Evolutionary conservation across 2,888 invertebrate species (phyloP).

Genomic region (Ametastegia equiseti): DNA sequence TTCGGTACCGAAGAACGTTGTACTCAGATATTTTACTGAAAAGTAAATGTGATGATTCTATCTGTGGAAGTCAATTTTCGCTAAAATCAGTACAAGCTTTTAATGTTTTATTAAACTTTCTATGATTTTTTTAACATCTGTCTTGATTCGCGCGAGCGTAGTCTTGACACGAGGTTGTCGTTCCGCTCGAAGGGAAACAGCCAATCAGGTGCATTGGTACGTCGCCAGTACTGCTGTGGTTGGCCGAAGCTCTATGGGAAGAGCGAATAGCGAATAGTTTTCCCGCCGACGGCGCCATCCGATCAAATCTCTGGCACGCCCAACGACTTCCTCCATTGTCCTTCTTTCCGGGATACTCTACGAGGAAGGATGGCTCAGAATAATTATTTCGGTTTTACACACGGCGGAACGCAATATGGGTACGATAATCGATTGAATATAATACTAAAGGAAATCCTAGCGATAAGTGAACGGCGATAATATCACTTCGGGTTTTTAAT

Average conservation of each 20-base stretch:
- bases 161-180: conserved; percentile 48
- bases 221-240: not conserved
- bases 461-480: not conserved
- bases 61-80: not conserved
- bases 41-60: not conserved
- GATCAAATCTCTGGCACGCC: conserved; percentile 71
- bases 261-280: conserved; percentile 62
- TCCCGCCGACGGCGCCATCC: conserved; percentile 61
- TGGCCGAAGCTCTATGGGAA: conserved; percentile 54
- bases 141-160: conserved; percentile 63
- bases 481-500: not conserved
- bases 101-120: not conserved
- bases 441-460: conserved; percentile 19
- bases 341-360: conserved; percentile 74
- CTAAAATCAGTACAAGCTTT: not conserved
- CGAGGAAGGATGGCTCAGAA: conserved; percentile 87
- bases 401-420: conserved; percentile 95
- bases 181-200: not conserved
- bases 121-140: conserved; percentile 25
- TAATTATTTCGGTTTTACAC: conserved; percentile 97
- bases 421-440: conserved; percentile 76
- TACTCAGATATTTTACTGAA: not conserved
- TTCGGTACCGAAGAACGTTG: not conserved
- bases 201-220: conserved; percentile 15
- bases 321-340: conserved; percentile 72